phyloP scores from a whole-genome alignment of 2,113 vertebrate genomes.

The human region DNA sequence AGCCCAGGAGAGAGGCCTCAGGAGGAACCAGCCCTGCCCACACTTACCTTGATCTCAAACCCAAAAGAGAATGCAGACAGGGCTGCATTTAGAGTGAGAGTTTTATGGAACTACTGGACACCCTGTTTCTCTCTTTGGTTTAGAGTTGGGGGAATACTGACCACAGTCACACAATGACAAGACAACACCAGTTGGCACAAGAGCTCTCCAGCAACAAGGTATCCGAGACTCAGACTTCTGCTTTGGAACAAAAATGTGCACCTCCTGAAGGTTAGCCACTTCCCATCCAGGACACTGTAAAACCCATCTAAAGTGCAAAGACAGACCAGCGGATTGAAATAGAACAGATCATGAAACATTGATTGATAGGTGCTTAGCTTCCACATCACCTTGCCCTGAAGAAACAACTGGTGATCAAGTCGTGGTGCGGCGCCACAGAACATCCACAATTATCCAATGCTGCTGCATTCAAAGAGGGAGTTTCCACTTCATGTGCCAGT shows the following conservation, averaged over 20 bases:
- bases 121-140: too few species aligned
- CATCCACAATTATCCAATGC: not conserved
- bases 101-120: not conserved
- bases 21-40: too few species aligned
- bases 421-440: not conserved
- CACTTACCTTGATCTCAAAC: too few species aligned
- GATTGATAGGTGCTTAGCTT: accelerated
- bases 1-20: too few species aligned
- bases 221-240: not conserved
- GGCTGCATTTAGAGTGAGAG: accelerated
- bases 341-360: accelerated
- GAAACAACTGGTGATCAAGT: not conserved
- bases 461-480: accelerated
- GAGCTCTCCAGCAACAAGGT: not conserved
- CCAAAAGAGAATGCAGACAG: not conserved
- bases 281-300: accelerated
- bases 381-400: too few species aligned
- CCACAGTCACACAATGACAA: not conserved
- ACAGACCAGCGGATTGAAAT: accelerated
- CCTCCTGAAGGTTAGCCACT: not conserved
- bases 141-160: too few species aligned
- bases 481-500: accelerated
- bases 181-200: not conserved
- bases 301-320: not conserved
- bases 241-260: not conserved